Conservation (phyloP, 2,797 vertebrate genomes). For the Nannoperca obscura region DNA sequence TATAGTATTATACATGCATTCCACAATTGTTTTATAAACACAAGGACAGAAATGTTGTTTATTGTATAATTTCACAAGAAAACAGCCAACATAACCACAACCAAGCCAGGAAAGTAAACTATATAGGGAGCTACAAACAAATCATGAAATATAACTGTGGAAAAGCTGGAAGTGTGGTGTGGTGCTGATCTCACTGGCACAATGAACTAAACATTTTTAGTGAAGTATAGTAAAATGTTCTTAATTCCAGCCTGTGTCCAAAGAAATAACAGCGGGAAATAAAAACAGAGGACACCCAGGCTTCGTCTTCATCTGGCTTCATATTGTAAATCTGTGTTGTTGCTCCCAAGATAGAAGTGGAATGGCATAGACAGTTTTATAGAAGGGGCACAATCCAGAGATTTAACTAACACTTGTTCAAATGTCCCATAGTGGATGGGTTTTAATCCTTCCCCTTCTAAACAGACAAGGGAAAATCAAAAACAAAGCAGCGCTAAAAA, state of each 20-base stretch:
- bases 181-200: conserved; percentile 9
- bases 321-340: conserved; percentile 30
- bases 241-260: conserved; percentile 17
- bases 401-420: conserved; percentile 66
- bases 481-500: conserved; percentile 79
- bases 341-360: conserved; percentile 27
- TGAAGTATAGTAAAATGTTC: background rate
- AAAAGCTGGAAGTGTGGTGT: background rate
- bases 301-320: conserved; percentile 11
- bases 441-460: conserved; percentile 74
- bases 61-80: conserved; percentile 11
- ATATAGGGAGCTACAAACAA: conserved; percentile 28
- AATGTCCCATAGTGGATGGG: conserved; percentile 61
- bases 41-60: conserved; percentile 10
- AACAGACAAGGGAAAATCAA: conserved; percentile 76
- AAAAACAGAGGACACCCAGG: background rate
- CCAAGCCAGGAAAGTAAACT: conserved; percentile 15
- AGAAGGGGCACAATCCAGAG: conserved; percentile 16
- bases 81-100: background rate
- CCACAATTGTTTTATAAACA: conserved; percentile 20
- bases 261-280: conserved; percentile 2
- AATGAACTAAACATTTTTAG: background rate
- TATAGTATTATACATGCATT: background rate
- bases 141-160: conserved; percentile 13
- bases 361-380: conserved; percentile 51